phyloP scores from a whole-genome alignment of 2,113 vertebrate species.

The Bucco capensis region DNA sequence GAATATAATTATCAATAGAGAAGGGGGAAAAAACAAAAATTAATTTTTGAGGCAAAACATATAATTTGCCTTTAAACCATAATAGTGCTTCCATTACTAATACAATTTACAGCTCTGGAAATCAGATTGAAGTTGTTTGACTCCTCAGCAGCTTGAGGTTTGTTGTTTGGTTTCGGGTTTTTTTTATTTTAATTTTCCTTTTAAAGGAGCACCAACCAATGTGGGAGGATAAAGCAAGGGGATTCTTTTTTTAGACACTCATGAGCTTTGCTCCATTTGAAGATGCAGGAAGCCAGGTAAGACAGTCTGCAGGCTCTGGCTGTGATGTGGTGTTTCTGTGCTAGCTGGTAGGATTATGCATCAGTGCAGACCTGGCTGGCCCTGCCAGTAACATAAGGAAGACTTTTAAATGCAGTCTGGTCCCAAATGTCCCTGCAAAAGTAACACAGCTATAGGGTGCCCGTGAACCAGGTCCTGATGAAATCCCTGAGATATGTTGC shows the following conservation, averaged over 20 bases:
- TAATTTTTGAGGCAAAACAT: conserved; percentile 67
- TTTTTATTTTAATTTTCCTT: not conserved
- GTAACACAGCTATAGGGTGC: not conserved
- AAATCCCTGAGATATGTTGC: not conserved
- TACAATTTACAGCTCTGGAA: conserved; percentile 35
- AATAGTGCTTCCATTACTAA: conserved; percentile 33
- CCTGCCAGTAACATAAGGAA: not conserved
- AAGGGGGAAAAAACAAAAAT: conserved; percentile 35
- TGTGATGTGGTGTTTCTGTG: not conserved
- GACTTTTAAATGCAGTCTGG: not conserved
- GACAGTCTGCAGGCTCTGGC: not conserved
- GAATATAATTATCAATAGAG: conserved; percentile 61
- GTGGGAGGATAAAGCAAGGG: not conserved
- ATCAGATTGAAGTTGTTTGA: conserved; percentile 2
- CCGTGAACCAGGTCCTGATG: not conserved
- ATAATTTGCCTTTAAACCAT: conserved; percentile 66
- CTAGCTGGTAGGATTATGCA: not conserved
- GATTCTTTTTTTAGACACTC: not conserved
- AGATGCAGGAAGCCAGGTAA: not conserved
- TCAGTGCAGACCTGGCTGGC: not conserved
- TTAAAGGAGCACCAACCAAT: not conserved
- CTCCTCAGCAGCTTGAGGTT: not conserved
- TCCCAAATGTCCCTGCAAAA: not conserved
- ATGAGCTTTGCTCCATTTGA: not conserved
- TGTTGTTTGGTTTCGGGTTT: not conserved